A percentile compares a stretch with the other conserved stretches of the same genome.
Evolutionary conservation across 2,113 vertebrate species (phyloP).

Genomic region (Percopsis transmontana): DNA sequence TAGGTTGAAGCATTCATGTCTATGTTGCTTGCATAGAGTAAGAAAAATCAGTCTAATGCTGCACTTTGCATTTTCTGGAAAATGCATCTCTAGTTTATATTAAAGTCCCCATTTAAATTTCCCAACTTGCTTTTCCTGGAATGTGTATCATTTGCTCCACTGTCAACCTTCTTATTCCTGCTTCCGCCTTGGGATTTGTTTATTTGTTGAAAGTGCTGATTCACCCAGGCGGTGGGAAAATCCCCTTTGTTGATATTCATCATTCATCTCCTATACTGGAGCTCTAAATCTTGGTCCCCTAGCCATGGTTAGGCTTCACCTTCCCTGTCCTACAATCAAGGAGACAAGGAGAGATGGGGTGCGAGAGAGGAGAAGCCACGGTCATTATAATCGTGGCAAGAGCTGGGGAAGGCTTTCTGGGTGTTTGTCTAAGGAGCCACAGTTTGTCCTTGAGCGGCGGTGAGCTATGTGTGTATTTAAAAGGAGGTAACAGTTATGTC

Average conservation of each 20-base stretch:
- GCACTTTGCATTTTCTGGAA: no score
- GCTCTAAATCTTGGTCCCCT: slow-evolving; percentile 19
- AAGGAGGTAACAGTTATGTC: slow-evolving; percentile 35
- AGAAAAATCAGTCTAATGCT: no score
- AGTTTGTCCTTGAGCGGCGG: slow-evolving; percentile 26
- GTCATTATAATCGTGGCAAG: slow-evolving; percentile 50
- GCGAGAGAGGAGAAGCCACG: slow-evolving; percentile 52
- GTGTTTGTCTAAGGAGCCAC: slow-evolving; percentile 29
- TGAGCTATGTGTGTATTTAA: slow-evolving; percentile 16
- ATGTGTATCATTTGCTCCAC: slow-evolving; percentile 10
- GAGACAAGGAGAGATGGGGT: slow-evolving; percentile 35
- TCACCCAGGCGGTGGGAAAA: slow-evolving; percentile 65
- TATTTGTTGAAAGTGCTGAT: slow-evolving; percentile 48
- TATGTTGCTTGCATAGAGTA: no score
- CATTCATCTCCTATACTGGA: slow-evolving; percentile 40
- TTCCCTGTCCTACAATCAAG: slow-evolving; percentile 14
- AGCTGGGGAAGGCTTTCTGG: slow-evolving; percentile 18
- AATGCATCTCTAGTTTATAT: no score
- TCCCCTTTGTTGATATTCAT: slow-evolving; percentile 49
- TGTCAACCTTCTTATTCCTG: slow-evolving; percentile 10
- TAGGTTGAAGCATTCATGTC: no score
- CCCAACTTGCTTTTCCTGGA: slow-evolving; percentile 19
- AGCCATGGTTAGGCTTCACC: slow-evolving; percentile 19
- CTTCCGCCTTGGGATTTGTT: slow-evolving; percentile 36
- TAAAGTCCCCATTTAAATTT: neutral